A percentile compares a stretch with the other conserved stretches of the same genome.
phyloP scores from a whole-genome alignment of 2,888 invertebrate genomes.

The Drosophila subsilvestris region DNA sequence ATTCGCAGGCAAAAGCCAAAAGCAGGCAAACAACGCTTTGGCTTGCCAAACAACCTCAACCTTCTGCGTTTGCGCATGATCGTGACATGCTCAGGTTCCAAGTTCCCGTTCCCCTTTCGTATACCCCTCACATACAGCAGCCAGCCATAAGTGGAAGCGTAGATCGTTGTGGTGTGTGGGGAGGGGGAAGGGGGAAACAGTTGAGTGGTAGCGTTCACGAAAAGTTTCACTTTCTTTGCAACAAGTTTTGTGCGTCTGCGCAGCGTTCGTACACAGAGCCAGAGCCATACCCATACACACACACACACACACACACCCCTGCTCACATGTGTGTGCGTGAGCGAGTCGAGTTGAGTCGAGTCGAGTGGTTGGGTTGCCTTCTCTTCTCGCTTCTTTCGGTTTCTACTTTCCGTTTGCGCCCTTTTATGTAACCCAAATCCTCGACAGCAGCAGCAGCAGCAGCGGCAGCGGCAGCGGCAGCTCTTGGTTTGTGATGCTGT shows the following conservation, averaged over 20 bases:
- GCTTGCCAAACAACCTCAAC: conserved; percentile 73
- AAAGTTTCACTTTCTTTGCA: conserved; percentile 82
- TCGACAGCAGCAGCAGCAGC: conserved; percentile 14
- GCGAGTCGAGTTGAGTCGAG: too few species aligned
- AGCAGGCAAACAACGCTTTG: not conserved
- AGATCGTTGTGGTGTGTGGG: not conserved
- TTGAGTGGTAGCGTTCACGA: conserved; percentile 44
- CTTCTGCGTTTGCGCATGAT: conserved; percentile 63
- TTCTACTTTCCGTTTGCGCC: conserved; percentile 77
- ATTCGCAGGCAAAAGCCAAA: conserved; percentile 31
- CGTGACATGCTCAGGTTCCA: conserved; percentile 71
- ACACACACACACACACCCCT: conserved; percentile 4
- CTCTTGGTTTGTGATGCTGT: not conserved
- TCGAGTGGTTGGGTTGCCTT: conserved; percentile 9
- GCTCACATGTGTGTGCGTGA: not conserved
- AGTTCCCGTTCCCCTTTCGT: conserved; percentile 39
- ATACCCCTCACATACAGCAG: not conserved
- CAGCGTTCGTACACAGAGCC: too few species aligned
- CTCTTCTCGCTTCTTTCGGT: conserved; percentile 55
- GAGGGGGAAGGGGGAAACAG: conserved; percentile 11
- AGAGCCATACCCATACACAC: conserved; percentile 26
- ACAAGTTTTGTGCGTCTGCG: conserved; percentile 61
- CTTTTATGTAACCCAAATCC: conserved; percentile 81
- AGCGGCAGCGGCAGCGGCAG: conserved; percentile 1
- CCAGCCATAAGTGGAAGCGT: conserved; percentile 3